These are phyloP conservation scores for Smutsia temminckii DNA, from an alignment of 2,797 vertebrate genomes.

Conservation along the genomic window DNA sequence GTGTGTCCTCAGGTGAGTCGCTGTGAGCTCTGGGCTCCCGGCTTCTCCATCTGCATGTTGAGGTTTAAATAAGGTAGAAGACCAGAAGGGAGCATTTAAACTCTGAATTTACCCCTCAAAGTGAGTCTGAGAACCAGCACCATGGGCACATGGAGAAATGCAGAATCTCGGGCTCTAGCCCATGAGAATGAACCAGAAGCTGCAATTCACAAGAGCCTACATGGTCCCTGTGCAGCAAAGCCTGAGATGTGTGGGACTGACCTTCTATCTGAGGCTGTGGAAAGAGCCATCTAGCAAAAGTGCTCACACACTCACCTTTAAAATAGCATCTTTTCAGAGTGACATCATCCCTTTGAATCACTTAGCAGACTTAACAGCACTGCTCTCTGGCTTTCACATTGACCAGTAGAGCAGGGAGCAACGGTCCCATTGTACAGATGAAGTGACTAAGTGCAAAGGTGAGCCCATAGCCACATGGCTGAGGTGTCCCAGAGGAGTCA, in stretches of 20 bases:
- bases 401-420: neutral
- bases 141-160: neutral
- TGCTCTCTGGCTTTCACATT: neutral
- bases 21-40: accelerated
- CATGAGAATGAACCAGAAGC: neutral
- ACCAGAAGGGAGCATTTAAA: neutral
- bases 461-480: neutral
- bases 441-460: neutral
- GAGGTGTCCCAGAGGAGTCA: neutral
- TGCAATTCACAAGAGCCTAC: neutral
- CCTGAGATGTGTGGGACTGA: neutral
- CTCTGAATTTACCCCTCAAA: neutral
- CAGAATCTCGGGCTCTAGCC: neutral
- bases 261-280: neutral
- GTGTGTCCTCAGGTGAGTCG: neutral
- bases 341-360: neutral
- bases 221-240: too few species aligned
- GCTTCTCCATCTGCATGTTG: accelerated
- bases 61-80: too few species aligned
- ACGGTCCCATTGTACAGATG: neutral
- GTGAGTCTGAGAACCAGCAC: neutral
- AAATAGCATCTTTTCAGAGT: neutral
- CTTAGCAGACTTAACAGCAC: neutral
- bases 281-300: neutral
- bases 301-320: neutral